Conservation (phyloP, 2,113 vertebrate species). For the Solenodon paradoxus region DNA sequence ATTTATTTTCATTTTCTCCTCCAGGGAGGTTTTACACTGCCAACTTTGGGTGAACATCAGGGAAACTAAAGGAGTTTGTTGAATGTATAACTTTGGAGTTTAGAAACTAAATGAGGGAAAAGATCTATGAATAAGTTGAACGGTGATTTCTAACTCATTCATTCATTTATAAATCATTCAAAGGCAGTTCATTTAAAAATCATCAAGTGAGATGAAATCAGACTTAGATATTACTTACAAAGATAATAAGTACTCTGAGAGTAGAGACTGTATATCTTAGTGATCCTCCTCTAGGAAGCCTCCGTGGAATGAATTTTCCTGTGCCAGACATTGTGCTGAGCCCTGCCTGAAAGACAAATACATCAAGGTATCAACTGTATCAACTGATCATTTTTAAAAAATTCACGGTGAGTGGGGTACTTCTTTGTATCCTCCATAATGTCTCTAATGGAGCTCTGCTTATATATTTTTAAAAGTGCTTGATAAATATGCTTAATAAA, state of each 20-base stretch:
- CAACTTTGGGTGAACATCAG: slow-evolving; percentile 20
- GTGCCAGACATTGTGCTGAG: neutral
- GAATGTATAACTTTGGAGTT: neutral
- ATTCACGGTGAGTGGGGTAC: neutral
- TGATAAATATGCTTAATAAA: neutral
- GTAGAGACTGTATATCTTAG: neutral
- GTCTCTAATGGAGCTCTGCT: neutral
- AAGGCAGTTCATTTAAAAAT: neutral
- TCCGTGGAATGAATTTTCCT: neutral
- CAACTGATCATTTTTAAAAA: neutral
- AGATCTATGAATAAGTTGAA: neutral
- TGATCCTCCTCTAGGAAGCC: neutral
- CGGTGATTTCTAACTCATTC: slow-evolving; percentile 37
- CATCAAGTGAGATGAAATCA: neutral
- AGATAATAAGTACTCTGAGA: neutral
- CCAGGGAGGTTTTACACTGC: neutral
- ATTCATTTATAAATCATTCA: slow-evolving; percentile 40
- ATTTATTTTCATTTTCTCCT: slow-evolving; percentile 45
- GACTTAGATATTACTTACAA: neutral
- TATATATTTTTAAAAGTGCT: neutral
- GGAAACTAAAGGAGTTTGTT: neutral
- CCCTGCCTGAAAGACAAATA: neutral
- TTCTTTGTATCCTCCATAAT: neutral
- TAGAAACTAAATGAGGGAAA: neutral
- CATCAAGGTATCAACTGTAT: neutral